Evolutionary conservation across 2,113 vertebrate genomes (phyloP).

Genomic region (Suncus etruscus): DNA sequence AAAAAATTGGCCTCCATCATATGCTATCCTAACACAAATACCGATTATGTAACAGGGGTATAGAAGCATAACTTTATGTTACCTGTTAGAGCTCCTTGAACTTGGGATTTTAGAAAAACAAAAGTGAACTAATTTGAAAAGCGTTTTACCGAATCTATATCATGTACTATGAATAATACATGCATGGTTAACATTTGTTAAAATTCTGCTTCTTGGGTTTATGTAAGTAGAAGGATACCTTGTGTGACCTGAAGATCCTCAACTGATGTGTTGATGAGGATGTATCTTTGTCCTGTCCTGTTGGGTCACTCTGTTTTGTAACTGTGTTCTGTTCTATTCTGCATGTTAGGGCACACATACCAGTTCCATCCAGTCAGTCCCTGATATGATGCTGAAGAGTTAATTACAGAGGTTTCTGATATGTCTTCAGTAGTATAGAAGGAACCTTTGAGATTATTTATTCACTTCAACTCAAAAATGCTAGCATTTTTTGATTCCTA

Average conservation of each 20-base stretch:
- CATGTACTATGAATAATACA: neutral
- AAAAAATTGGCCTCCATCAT: neutral
- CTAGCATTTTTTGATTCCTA: neutral
- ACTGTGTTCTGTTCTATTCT: neutral
- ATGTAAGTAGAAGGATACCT: neutral
- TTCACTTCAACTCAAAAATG: slow-evolving; percentile 18
- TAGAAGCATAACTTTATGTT: neutral
- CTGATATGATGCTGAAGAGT: neutral
- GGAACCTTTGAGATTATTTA: neutral
- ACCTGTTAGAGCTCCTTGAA: neutral
- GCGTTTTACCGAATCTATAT: neutral
- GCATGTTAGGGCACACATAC: neutral
- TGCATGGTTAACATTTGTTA: slow-evolving; percentile 2
- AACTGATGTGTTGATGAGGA: neutral
- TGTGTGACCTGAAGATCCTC: neutral
- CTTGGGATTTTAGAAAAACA: slow-evolving; percentile 10
- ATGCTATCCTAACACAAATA: neutral
- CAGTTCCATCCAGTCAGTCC: neutral
- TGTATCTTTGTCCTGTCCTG: neutral
- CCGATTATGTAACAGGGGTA: neutral
- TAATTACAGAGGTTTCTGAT: slow-evolving; percentile 8
- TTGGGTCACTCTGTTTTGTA: neutral
- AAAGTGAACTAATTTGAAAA: slow-evolving; percentile 24
- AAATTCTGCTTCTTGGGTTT: slow-evolving; percentile 9
- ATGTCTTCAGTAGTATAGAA: neutral